These are phyloP conservation scores for Steinernema carpocapsae DNA, from an alignment of 2,888 invertebrate genomes.

Conservation along the genomic window DNA sequence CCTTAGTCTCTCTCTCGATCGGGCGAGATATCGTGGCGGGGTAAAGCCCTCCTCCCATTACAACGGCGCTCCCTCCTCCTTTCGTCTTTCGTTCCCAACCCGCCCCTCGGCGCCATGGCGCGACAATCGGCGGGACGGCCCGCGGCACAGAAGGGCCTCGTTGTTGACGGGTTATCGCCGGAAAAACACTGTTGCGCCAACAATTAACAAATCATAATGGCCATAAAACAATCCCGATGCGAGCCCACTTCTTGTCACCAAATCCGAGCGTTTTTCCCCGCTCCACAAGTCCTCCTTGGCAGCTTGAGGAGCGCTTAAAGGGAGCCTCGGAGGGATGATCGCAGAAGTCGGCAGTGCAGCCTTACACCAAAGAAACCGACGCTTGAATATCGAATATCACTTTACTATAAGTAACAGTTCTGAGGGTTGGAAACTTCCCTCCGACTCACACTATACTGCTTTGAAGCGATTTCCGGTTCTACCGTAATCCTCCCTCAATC, in stretches of 20 bases:
- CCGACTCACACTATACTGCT: no score
- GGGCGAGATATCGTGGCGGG: neutral
- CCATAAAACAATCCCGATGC: neutral
- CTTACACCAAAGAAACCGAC: neutral
- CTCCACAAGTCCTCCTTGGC: no score
- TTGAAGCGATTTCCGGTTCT: no score
- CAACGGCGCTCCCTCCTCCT: neutral
- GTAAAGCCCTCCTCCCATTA: slow-evolving; percentile 34
- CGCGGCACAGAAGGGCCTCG: neutral
- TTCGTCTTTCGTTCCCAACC: neutral
- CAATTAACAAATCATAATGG: slow-evolving; percentile 22
- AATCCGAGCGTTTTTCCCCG: no score
- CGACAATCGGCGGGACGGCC: slow-evolving; percentile 16
- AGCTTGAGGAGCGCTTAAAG: no score
- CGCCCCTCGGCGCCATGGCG: slow-evolving; percentile 20
- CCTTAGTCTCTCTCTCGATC: no score
- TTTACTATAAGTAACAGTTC: no score
- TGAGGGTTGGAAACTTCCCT: no score
- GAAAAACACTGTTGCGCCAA: slow-evolving; percentile 18
- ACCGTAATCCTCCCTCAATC: no score
- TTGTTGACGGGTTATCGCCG: neutral
- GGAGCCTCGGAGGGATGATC: no score
- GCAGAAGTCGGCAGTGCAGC: neutral
- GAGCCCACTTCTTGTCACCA: no score
- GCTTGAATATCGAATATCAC: slow-evolving; percentile 2